Conservation (phyloP, 2,888 invertebrate species). For the Noctua comes region DNA sequence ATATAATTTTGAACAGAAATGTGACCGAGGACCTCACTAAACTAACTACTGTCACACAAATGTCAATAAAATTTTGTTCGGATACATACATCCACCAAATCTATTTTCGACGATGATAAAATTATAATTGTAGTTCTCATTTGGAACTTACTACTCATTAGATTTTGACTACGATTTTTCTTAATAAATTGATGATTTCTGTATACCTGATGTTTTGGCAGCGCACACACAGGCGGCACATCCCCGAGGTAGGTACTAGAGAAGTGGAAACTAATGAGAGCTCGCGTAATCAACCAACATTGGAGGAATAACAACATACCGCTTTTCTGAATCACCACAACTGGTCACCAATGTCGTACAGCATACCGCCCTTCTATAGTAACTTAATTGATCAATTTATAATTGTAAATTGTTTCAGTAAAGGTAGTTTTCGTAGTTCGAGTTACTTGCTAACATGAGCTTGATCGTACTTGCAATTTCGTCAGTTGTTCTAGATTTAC, state of each 20-base stretch:
- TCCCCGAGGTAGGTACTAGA: neutral
- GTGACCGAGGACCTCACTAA: conserved; percentile 9
- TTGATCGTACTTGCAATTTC: neutral
- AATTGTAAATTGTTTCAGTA: too few species aligned
- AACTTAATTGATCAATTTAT: too few species aligned
- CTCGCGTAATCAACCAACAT: neutral
- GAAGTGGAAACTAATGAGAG: neutral
- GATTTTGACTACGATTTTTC: neutral
- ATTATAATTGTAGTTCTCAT: neutral
- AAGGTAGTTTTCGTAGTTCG: too few species aligned
- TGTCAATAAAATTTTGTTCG: conserved; percentile 52
- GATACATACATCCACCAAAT: conserved; percentile 35
- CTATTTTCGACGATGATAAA: neutral
- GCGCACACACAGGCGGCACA: neutral
- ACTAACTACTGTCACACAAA: conserved; percentile 30
- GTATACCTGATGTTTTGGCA: neutral
- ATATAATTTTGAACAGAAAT: neutral
- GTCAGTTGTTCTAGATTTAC: neutral
- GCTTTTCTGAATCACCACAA: neutral
- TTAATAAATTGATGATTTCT: neutral
- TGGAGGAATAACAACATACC: neutral
- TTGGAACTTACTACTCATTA: neutral
- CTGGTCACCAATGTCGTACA: neutral
- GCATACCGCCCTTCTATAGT: neutral
- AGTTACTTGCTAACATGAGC: neutral